Conservation (phyloP, 2,888 invertebrate species). For the Zygogramma bicolorata region DNA sequence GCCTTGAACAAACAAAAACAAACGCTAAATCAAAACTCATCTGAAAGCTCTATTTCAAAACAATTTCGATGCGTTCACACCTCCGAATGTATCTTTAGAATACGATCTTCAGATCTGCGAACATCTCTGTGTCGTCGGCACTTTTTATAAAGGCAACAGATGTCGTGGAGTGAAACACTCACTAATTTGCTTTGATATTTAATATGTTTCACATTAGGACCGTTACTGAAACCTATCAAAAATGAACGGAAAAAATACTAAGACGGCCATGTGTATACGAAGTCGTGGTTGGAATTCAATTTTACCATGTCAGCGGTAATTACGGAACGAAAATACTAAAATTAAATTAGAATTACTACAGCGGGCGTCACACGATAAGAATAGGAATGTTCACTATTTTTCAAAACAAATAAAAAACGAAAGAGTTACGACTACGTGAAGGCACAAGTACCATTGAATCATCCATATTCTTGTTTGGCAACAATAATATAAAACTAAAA, state of each 20-base stretch:
- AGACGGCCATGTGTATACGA: conserved; percentile 35
- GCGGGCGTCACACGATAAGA: too few species aligned
- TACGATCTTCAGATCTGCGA: conserved; percentile 22
- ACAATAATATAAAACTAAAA: too few species aligned
- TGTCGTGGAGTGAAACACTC: conserved; percentile 40
- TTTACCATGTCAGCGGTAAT: conserved; percentile 8
- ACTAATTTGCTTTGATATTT: conserved; percentile 55
- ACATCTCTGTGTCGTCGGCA: conserved; percentile 39
- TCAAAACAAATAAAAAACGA: too few species aligned
- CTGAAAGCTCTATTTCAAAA: conserved; percentile 29
- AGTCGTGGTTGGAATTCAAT: conserved; percentile 9
- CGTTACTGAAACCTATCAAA: conserved; percentile 52
- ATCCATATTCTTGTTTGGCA: too few species aligned
- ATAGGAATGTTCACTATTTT: too few species aligned
- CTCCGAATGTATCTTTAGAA: conserved; percentile 40
- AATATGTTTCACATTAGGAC: conserved; percentile 42
- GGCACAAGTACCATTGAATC: too few species aligned
- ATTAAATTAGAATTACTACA: neutral
- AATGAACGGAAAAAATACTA: conserved; percentile 40
- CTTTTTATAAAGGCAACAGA: conserved; percentile 45
- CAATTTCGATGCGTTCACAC: conserved; percentile 49
- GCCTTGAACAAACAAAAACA: conserved; percentile 1
- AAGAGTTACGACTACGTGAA: too few species aligned
- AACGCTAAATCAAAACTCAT: conserved; percentile 29
- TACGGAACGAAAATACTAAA: neutral